phyloP scores from a whole-genome alignment of 1,140 invertebrate species.

The Phortica variegata region DNA sequence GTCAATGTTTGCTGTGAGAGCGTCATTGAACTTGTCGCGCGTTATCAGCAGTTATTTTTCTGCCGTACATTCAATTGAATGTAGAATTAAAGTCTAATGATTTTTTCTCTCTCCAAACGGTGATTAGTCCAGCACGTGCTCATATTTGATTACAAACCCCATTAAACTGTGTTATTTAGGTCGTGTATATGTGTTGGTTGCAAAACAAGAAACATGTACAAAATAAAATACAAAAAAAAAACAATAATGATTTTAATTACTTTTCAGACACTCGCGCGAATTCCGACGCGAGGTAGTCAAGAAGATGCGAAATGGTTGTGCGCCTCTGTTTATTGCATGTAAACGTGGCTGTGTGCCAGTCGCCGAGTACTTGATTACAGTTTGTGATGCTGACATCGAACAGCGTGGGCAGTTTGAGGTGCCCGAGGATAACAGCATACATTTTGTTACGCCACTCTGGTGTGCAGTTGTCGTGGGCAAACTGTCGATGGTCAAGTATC shows the following conservation, averaged over 20 bases:
- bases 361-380: constrained; percentile 82
- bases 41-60: constrained; percentile 16
- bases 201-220: background rate
- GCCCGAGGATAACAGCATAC: constrained; percentile 70
- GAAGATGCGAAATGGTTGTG: constrained; percentile 68
- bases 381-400: constrained; percentile 82
- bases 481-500: constrained; percentile 73
- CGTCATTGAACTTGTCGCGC: constrained; percentile 8
- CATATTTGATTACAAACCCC: too few species aligned
- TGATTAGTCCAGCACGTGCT: too few species aligned
- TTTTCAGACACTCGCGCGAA: constrained; percentile 36
- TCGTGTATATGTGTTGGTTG: too few species aligned
- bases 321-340: constrained; percentile 84
- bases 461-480: constrained; percentile 88
- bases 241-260: background rate
- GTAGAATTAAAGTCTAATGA: background rate
- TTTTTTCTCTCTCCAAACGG: background rate
- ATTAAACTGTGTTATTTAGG: too few species aligned
- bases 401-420: constrained; percentile 78
- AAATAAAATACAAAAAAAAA: background rate
- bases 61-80: too few species aligned
- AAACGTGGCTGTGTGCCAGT: constrained; percentile 83
- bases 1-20: constrained; percentile 12
- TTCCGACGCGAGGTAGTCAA: constrained; percentile 44
- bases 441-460: constrained; percentile 88